Percentiles rank a stretch among this genome's conserved stretches.
Conservation (phyloP, 2,797 vertebrate species). For the Liparis tanakae region DNA sequence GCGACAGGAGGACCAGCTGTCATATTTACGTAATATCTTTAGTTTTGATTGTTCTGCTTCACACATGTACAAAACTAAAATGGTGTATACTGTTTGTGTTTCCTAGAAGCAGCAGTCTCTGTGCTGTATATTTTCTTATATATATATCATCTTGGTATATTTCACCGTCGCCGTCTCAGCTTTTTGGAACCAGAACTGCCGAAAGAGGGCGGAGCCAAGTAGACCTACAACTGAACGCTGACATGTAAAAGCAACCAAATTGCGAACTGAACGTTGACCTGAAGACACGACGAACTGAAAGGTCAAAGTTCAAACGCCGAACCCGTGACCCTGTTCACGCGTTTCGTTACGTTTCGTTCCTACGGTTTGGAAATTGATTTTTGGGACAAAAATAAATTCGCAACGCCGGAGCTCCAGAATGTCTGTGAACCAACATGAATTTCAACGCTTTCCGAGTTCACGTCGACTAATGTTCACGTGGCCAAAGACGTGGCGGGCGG, state of each 20-base stretch:
- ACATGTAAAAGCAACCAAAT: no score
- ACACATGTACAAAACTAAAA: no score
- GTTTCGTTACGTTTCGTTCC: neutral
- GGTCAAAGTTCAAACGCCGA: neutral
- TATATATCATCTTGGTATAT: no score
- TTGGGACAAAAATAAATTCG: no score
- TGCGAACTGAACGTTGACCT: neutral
- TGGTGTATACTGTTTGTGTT: no score
- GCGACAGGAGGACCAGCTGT: neutral
- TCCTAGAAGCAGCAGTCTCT: no score
- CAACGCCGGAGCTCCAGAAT: neutral
- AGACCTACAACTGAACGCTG: neutral
- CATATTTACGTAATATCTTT: no score
- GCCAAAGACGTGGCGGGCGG: constrained; percentile 55
- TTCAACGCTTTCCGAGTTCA: neutral
- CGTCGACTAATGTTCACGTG: neutral
- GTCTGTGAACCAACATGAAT: neutral
- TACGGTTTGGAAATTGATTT: neutral
- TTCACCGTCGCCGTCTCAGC: neutral
- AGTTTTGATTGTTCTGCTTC: no score
- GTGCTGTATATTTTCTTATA: no score
- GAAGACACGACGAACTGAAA: neutral
- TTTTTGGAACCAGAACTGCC: neutral
- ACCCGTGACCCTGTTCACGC: neutral
- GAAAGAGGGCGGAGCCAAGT: neutral